Evolutionary conservation across 2,888 invertebrate genomes (phyloP).

Genomic region (Camptogramma bilineatum): DNA sequence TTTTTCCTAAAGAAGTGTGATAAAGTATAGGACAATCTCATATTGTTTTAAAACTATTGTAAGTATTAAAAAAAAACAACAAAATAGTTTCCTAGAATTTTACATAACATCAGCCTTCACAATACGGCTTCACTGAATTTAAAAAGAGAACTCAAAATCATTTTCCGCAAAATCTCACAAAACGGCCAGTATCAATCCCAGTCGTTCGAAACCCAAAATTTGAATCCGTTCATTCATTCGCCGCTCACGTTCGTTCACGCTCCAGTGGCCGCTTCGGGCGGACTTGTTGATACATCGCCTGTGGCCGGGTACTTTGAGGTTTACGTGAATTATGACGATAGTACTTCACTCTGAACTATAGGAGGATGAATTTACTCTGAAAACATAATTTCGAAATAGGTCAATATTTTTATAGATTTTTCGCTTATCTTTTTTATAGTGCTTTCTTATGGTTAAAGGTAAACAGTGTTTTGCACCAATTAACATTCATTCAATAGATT

Average conservation of each 20-base stretch:
- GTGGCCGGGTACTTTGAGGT: slow-evolving; percentile 28
- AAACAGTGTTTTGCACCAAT: too few relatives aligned
- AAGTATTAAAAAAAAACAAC: too few relatives aligned
- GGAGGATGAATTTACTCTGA: not conserved
- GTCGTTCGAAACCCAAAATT: slow-evolving; percentile 25
- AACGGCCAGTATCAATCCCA: slow-evolving; percentile 16
- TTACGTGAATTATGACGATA: slow-evolving; percentile 27
- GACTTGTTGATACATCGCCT: slow-evolving; percentile 42
- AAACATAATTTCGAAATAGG: not conserved
- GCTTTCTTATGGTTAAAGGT: too few relatives aligned
- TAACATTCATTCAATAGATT: too few relatives aligned
- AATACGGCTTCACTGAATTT: too few relatives aligned
- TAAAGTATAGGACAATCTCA: too few relatives aligned
- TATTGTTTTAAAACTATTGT: too few relatives aligned
- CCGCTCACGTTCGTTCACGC: slow-evolving; percentile 33
- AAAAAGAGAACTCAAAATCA: not conserved
- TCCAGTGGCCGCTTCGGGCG: slow-evolving; percentile 24
- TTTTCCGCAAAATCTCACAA: not conserved
- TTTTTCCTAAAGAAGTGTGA: too few relatives aligned
- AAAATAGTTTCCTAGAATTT: not conserved
- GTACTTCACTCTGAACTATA: slow-evolving; percentile 10
- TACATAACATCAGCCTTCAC: not conserved
- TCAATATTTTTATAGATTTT: too few relatives aligned
- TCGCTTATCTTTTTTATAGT: too few relatives aligned
- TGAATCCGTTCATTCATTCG: slow-evolving; percentile 33